Base-by-base conservation (phyloP, 2,888 invertebrate genomes). In the Norana najaformis region DNA sequence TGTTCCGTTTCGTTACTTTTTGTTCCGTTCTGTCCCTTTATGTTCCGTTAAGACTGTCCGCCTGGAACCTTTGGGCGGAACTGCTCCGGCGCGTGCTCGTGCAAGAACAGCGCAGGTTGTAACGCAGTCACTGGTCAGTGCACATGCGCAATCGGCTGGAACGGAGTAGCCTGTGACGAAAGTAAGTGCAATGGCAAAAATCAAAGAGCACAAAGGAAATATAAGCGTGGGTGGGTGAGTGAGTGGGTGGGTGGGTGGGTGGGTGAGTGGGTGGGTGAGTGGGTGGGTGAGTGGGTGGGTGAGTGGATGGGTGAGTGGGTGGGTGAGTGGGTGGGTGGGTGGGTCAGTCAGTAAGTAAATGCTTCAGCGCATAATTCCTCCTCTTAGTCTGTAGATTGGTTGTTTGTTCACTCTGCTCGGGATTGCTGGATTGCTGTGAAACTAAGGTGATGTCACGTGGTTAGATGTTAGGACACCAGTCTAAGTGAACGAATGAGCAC, bases 121-220 rank as follows among this genome's bases (percentile, higher is more conserved):
- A 91, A 92, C 88, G 89, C 91, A 30, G 88, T 90, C 69, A 91
- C 89, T 23, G 91, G 91, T 23, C 90, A 92, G 38, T 92, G 92
- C 88, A 90, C 90, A 37, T 94, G 94, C 92, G 92, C 92, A 47
- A 92, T 94, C 11, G 94, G 94, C 34, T 94, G 92, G 89, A 92
- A 92, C 90, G 93, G 94, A 20, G 39, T 89, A 4, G 92, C 92
- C 47, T 94, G 94, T 91, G 92, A 93, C 30, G 88, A 90, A 89
- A 91, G 91, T 91, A 89, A 90, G 89, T 89, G 69, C 11, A 69
- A 69, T 6, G n/a, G 13, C n/a, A 8, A 69, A 69, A 13, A n/a
- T 30, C 69, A 69, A n/a, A 13, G n/a, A n/a, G 30, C 69, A 13
- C n/a, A 69, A n/a, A 30, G 30, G n/a, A n/a, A 69, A 69, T 69